Evolutionary conservation across 2,797 vertebrate species (phyloP), one percentile per base, ranked within the genome.

Genomic region (Enteromius afrohamiltoni): DNA sequence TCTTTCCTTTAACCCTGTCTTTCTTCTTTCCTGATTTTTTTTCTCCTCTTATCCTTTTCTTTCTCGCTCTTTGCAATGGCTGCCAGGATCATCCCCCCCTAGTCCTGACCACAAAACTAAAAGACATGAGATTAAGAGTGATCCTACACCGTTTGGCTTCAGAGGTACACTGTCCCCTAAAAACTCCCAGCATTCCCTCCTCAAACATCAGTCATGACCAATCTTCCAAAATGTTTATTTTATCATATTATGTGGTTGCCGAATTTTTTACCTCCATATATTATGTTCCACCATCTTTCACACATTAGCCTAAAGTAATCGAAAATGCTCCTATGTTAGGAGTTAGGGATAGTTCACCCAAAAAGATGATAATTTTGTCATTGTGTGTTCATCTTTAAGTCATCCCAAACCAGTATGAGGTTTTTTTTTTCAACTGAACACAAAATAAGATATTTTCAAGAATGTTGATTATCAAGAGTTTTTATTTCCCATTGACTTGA

Each of bases 71-170:
- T 92, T 87, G 74, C n/a, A 67, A 7, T 85, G 82, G n/a, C 68
- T 79, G 86, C 71, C 91, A 98, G 97, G 96, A 90, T 96, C 96
- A 89, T 96, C 95, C 93, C 96, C 97, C 89, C 93, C 96, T 89
- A 98, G 96, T 88, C 96, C 97, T 71, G 97, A 98, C 92, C 97
- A 96, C 95, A 99, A 97, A 95, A 93, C 97, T 82, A 99, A 99
- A 92, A 95, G 97, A 10, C 97, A 97, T 0, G 95, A 96, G 95
- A 95, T 97, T 91, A 97, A 95, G 96, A 99, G 97, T 76, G 98
- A 99, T 86, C 98, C 97, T 75, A 98, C 97, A 82, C 98, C 98
- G 9, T 96, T 99, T 89, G 98, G 98, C 93, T 94, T 97, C 91
- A 97, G 96, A 98, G 98, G 98, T 99, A 89, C 77, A 85, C 53